These are phyloP conservation scores for Drosophila prolongata DNA, from an alignment of 2,888 invertebrate genomes.

Conservation along the genomic window DNA sequence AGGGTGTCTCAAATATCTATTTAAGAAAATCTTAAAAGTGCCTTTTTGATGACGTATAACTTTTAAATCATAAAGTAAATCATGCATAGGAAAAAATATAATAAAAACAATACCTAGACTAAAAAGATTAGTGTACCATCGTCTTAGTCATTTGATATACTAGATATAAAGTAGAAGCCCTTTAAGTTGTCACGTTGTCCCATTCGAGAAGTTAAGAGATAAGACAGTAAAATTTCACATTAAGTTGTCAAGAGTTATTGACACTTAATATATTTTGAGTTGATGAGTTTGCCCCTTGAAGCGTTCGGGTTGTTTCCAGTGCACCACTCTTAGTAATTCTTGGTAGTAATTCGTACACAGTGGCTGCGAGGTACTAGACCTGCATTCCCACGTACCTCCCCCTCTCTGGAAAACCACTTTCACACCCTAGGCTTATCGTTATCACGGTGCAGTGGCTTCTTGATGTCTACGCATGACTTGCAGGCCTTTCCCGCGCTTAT, in stretches of 20 bases:
- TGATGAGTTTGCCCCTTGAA: background rate
- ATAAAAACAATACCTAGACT: too few species aligned
- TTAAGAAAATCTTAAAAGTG: background rate
- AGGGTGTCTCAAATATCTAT: background rate
- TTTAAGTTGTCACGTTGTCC: constrained; percentile 8
- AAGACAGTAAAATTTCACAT: background rate
- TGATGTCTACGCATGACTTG: constrained; percentile 30
- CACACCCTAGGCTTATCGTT: constrained; percentile 8
- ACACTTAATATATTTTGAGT: constrained; percentile 8
- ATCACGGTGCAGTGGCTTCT: constrained; percentile 28
- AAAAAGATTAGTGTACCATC: background rate
- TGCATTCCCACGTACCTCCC: constrained; percentile 7
- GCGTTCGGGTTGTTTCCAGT: constrained; percentile 1
- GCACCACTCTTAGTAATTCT: background rate
- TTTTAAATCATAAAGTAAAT: too few species aligned
- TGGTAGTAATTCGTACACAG: constrained; percentile 2
- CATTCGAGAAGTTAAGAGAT: background rate
- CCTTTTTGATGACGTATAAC: too few species aligned
- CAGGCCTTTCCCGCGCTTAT: constrained; percentile 19
- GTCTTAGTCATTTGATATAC: background rate
- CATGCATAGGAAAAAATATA: too few species aligned
- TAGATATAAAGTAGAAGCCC: background rate
- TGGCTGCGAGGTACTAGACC: constrained; percentile 8
- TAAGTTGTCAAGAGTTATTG: background rate
- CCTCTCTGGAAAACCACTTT: background rate